Conservation (phyloP, 2,113 vertebrate species). For the Pteropus alecto region DNA sequence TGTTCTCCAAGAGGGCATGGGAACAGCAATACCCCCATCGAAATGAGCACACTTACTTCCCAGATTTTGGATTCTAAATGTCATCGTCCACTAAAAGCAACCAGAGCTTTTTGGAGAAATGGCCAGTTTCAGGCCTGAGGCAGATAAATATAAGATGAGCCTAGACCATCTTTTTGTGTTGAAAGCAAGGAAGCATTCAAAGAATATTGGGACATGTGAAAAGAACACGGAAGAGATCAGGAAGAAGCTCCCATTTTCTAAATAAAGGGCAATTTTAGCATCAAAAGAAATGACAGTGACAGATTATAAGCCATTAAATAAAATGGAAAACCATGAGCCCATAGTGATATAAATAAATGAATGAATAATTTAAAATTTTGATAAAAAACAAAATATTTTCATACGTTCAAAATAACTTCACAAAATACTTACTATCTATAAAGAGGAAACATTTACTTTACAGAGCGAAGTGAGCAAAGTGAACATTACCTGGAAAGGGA, state of each 20-base stretch:
- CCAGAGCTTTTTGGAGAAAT: not conserved
- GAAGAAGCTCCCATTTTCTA: not conserved
- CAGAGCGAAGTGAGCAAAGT: not conserved
- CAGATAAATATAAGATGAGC: not conserved
- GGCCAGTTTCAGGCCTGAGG: too few relatives aligned
- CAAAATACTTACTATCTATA: not conserved
- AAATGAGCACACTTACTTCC: not conserved
- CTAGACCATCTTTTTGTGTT: not conserved
- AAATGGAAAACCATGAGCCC: not conserved
- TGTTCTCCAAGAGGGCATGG: not conserved
- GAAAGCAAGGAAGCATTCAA: not conserved
- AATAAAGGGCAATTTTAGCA: not conserved
- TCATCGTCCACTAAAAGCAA: not conserved
- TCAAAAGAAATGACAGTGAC: not conserved
- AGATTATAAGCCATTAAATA: not conserved
- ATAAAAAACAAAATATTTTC: not conserved
- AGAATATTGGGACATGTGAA: not conserved
- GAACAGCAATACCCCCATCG: not conserved
- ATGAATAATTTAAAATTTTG: not conserved
- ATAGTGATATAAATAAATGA: not conserved
- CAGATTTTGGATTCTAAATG: not conserved
- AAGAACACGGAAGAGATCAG: not conserved
- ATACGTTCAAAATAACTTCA: not conserved
- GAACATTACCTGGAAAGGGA: not conserved
- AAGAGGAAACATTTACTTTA: not conserved